Evolutionary conservation across 2,797 vertebrate genomes (phyloP).

Genomic region (Diglossa cyanea): DNA sequence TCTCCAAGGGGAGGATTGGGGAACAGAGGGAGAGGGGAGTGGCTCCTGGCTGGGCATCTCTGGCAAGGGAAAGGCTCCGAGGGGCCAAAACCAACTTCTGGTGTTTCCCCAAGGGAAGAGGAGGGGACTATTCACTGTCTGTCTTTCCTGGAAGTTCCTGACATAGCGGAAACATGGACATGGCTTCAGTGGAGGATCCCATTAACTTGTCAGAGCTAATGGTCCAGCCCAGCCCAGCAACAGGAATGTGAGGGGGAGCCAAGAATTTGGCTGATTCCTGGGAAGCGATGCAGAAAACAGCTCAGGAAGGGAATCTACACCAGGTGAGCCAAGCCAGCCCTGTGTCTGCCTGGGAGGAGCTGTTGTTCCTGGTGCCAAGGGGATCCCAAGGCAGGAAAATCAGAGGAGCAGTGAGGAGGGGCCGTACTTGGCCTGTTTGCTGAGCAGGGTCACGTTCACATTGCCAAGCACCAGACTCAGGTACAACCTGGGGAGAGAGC

Average conservation of each 20-base stretch:
- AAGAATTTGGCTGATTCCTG: not conserved
- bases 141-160: not conserved
- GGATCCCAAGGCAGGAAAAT: not conserved
- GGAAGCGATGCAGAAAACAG: not conserved
- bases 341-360: fast-evolving
- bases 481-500: conserved; percentile 82
- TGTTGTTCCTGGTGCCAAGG: not conserved
- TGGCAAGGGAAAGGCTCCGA: fast-evolving
- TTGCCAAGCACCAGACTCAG: conserved; percentile 93
- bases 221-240: fast-evolving
- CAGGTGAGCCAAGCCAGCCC: not conserved
- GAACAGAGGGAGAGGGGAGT: not conserved
- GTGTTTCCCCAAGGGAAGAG: not conserved
- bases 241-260: fast-evolving
- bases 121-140: not conserved
- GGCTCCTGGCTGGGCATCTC: not conserved
- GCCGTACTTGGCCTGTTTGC: conserved; percentile 87
- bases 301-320: not conserved
- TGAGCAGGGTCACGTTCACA: conserved; percentile 92
- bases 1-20: not conserved
- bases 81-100: fast-evolving
- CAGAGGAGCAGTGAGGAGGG: not conserved
- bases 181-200: fast-evolving
- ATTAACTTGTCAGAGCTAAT: not conserved
- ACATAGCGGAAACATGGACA: fast-evolving